Percentiles rank a stretch among this genome's conserved stretches.
Evolutionary conservation across 2,113 vertebrate species (phyloP).

Genomic region (Copsychus sechellarum): DNA sequence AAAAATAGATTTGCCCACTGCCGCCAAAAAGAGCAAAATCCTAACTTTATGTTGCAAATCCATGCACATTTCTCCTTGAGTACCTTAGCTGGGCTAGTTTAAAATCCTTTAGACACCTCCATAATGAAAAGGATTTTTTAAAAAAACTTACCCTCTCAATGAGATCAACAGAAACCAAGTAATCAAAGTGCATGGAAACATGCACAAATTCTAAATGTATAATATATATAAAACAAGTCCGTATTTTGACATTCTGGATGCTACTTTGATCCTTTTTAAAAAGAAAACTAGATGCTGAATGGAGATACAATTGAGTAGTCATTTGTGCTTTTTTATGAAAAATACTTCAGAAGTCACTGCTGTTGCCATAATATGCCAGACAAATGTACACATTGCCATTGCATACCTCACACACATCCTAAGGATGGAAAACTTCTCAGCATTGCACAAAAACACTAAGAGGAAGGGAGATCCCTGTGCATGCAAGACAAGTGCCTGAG

Average conservation of each 20-base stretch:
- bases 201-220: accelerated
- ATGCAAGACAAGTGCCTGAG: not conserved
- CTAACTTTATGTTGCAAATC: not conserved
- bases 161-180: not conserved
- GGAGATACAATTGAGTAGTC: not conserved
- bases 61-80: not conserved
- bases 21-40: not conserved
- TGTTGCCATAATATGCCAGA: not conserved
- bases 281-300: not conserved
- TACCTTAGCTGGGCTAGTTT: not conserved
- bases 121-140: not conserved
- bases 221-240: not conserved
- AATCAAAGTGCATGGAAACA: not conserved
- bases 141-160: not conserved
- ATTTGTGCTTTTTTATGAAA: not conserved
- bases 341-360: not conserved
- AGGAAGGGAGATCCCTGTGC: not conserved
- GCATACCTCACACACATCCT: not conserved
- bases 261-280: not conserved
- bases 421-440: not conserved
- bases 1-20: not conserved
- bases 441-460: not conserved
- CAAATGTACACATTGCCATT: not conserved
- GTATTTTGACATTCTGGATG: not conserved
- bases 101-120: not conserved